Evolutionary conservation across 1,140 invertebrate species (phyloP).

Genomic region (Chrysomallon squamiferum): DNA sequence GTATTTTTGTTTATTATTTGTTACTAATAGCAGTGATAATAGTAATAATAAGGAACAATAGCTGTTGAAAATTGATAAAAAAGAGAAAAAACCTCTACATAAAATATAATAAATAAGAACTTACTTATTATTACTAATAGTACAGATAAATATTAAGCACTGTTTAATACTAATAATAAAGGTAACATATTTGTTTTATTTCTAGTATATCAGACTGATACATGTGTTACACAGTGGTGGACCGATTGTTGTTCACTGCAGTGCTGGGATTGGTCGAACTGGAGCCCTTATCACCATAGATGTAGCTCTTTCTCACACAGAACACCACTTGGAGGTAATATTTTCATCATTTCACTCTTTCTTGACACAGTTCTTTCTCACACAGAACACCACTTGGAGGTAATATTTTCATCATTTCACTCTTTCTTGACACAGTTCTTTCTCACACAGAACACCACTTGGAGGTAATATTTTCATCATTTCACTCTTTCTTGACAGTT

Average conservation of each 20-base stretch:
- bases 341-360: not conserved
- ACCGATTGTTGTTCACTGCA: slow-evolving; percentile 95
- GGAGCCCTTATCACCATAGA: slow-evolving; percentile 96
- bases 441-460: not conserved
- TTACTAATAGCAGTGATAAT: too few relatives aligned
- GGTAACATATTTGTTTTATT: too few relatives aligned
- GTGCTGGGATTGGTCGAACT: slow-evolving; percentile 95
- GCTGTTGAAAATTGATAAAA: too few relatives aligned
- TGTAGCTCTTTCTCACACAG: slow-evolving; percentile 86
- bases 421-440: not conserved
- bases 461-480: not conserved
- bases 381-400: not conserved
- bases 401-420: not conserved
- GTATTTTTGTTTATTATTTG: too few relatives aligned
- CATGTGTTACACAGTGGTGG: slow-evolving; percentile 70
- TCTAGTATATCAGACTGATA: slow-evolving; percentile 53
- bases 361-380: not conserved
- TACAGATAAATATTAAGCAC: too few relatives aligned
- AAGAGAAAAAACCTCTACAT: too few relatives aligned
- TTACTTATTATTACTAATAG: too few relatives aligned
- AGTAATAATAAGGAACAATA: too few relatives aligned
- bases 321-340: slow-evolving; percentile 41
- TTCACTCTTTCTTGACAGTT: slow-evolving; percentile 67
- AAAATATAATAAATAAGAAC: too few relatives aligned
- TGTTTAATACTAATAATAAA: too few relatives aligned